A percentile compares a stretch with the other conserved stretches of the same genome.
phyloP scores from a whole-genome alignment of 2,888 invertebrate genomes.

The Acronicta aceris region DNA sequence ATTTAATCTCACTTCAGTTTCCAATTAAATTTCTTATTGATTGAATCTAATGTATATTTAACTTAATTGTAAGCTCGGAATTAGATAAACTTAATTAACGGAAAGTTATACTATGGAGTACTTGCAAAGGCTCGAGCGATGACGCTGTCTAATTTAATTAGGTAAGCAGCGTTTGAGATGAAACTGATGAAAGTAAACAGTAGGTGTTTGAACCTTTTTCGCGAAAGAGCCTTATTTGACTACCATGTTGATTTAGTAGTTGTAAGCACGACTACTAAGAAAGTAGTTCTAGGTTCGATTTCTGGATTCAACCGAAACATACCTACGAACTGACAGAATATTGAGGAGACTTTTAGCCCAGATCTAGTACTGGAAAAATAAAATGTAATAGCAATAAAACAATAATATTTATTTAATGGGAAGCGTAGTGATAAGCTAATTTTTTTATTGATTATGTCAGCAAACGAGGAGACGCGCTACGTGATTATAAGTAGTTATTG shows the following conservation, averaged over 20 bases:
- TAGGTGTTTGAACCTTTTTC: background rate
- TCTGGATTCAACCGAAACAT: too few relatives aligned
- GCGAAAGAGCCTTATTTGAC: background rate
- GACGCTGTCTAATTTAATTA: constrained; percentile 1
- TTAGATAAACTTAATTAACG: constrained; percentile 36
- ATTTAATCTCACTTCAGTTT: constrained; percentile 42
- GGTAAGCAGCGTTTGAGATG: background rate
- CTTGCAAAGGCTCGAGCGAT: background rate
- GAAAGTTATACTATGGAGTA: constrained; percentile 18
- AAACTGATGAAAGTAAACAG: constrained; percentile 2
- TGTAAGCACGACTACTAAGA: too few relatives aligned
- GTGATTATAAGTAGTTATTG: too few relatives aligned
- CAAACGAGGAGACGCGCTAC: too few relatives aligned
- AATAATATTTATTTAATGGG: too few relatives aligned
- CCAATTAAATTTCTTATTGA: constrained; percentile 41
- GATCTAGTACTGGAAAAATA: too few relatives aligned
- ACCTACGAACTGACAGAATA: too few relatives aligned
- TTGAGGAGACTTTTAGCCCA: too few relatives aligned
- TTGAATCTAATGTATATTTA: constrained; percentile 46
- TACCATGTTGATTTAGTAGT: too few relatives aligned
- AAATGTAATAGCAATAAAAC: too few relatives aligned
- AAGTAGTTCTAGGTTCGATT: background rate
- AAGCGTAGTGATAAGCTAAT: too few relatives aligned
- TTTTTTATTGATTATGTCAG: too few relatives aligned
- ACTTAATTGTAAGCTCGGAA: constrained; percentile 29